A percentile compares a stretch with the other conserved stretches of the same genome.
phyloP scores from a whole-genome alignment of 2,113 vertebrate genomes.

The Thamnaconus septentrionalis region DNA sequence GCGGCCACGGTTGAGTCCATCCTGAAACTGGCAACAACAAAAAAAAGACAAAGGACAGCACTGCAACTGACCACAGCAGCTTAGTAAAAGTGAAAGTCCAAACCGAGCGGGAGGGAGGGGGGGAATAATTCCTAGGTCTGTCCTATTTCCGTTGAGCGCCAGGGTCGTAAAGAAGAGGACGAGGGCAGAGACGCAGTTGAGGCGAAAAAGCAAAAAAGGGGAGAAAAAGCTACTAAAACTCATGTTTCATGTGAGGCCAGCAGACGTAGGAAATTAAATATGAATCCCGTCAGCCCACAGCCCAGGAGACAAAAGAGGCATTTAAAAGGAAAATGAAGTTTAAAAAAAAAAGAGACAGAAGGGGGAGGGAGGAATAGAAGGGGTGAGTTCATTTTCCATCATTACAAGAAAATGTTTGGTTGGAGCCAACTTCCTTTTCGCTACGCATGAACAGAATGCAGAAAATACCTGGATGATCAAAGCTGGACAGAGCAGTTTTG shows the following conservation, averaged over 20 bases:
- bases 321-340: not conserved
- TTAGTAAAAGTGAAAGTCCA: slow-evolving; percentile 6
- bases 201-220: slow-evolving; percentile 26
- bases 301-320: slow-evolving; percentile 12
- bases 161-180: slow-evolving; percentile 4
- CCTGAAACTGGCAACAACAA: slow-evolving; percentile 19
- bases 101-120: slow-evolving; percentile 5
- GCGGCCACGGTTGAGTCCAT: slow-evolving; percentile 17
- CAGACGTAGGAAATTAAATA: slow-evolving; percentile 59
- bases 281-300: slow-evolving; percentile 34
- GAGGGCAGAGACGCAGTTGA: slow-evolving; percentile 14
- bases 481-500: not conserved
- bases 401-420: not conserved
- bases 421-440: not conserved
- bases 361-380: not conserved
- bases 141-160: slow-evolving; percentile 3
- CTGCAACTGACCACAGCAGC: slow-evolving; percentile 33
- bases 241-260: slow-evolving; percentile 59
- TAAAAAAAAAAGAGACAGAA: not conserved
- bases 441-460: not conserved
- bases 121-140: not conserved
- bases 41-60: slow-evolving; percentile 2
- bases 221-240: slow-evolving; percentile 59
- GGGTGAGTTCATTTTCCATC: not conserved
- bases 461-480: slow-evolving; percentile 14